Base-by-base conservation (phyloP, 2,113 vertebrate species). In the Labeo rohita region DNA sequence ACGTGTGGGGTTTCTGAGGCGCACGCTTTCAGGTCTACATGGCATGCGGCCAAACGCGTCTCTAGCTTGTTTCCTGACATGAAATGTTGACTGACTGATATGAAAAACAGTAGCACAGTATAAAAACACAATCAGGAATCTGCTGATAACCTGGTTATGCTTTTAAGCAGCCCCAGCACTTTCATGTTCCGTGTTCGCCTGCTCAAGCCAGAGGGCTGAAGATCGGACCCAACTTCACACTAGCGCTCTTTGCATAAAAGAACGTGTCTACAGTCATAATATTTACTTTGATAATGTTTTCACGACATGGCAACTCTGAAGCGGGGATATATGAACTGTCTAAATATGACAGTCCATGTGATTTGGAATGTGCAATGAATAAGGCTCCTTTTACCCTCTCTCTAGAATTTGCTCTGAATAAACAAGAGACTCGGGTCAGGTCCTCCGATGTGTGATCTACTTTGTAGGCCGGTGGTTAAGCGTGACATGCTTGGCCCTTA, bases 241-340 rank as follows among this genome's bases (percentile, higher is more conserved):
- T 89, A 91, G 89, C 89, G 85, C 93, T 84, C 90, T 93, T 89
- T 93, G 88, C 89, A 87, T 87, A 91, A 91, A 88, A 90, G 89
- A 79, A 90, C 87, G 84, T 87, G 90, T 93, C 90, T 87, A 85
- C 87, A 87, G 90, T 92, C 93, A 92, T 91, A 93, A 94, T 92
- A 93, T 93, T 94, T 89, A 93, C 91, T 92, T 89, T 92, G 93
- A 94, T 94, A 89, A 92, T 93, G 91, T 93, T 92, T 93, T 93
- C 92, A 50, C 87, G 68, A 86, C 66, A 47, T 70, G 86, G 89
- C 88, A 89, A 88, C 89, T 72, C 56, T 84, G 72, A 89, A 89
- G 91, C 90, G 86, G 87, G 89, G 86, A 89, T 90, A 91, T 54
- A 86, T 85, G 63, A 90, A 87, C 83, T 74, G 83, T 86, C 18